Percentiles rank a stretch among this genome's conserved stretches.
Conservation (phyloP, 2,888 invertebrate species). For the Seira sanloemensis region DNA sequence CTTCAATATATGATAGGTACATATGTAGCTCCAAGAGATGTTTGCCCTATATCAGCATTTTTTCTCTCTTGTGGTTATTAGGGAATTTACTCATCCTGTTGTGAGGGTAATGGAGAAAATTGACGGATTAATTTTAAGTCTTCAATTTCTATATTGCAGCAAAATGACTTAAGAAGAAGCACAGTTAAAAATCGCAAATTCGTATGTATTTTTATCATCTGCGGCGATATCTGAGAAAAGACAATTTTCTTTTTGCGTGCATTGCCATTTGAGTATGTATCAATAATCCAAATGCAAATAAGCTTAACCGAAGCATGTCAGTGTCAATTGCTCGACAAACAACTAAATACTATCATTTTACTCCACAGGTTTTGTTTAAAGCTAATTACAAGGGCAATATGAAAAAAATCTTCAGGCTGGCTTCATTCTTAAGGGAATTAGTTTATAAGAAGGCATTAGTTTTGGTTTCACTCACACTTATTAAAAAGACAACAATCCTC, state of each 20-base stretch:
- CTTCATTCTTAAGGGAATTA: neutral
- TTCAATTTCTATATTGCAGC: neutral
- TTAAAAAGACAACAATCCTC: neutral
- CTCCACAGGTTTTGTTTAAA: too few relatives aligned
- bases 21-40: too few relatives aligned
- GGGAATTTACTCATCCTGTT: constrained; percentile 45
- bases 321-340: neutral
- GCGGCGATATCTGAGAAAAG: neutral
- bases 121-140: constrained; percentile 27
- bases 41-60: too few relatives aligned
- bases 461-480: neutral
- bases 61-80: constrained; percentile 40
- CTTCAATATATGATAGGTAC: too few relatives aligned
- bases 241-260: neutral
- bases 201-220: neutral
- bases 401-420: too few relatives aligned
- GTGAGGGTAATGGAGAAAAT: constrained; percentile 56
- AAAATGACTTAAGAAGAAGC: too few relatives aligned
- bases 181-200: too few relatives aligned
- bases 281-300: neutral
- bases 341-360: neutral
- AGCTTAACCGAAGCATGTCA: neutral
- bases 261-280: neutral
- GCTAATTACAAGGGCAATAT: too few relatives aligned
- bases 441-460: neutral